Evolutionary conservation across 64 coral and sea anemone genomes (phyloP).

Genomic region (Acropora tenuis): DNA sequence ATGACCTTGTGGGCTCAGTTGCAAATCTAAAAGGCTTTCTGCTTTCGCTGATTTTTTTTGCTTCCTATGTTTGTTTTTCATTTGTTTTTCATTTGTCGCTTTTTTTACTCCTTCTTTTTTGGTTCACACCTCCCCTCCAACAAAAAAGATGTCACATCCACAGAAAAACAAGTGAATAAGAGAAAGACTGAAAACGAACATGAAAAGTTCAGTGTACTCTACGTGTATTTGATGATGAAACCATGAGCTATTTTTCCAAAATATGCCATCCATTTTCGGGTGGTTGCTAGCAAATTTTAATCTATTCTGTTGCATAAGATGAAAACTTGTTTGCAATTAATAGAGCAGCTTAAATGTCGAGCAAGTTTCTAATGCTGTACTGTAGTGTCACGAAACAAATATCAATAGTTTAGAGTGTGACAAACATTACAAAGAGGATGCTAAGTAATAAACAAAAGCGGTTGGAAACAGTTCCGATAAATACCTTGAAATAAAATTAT

Average conservation of each 20-base stretch:
- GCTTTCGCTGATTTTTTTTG: too few species aligned
- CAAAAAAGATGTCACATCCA: too few species aligned
- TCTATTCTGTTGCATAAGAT: conserved; percentile 34
- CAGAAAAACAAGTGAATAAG: too few species aligned
- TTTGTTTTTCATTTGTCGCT: too few species aligned
- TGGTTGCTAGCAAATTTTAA: neutral
- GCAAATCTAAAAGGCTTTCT: too few species aligned
- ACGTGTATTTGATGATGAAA: neutral
- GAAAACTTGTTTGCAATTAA: conserved; percentile 2
- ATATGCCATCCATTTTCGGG: conserved; percentile 33
- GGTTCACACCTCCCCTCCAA: too few species aligned
- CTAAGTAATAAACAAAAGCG: conserved; percentile 36
- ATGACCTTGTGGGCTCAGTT: too few species aligned
- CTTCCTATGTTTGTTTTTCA: too few species aligned
- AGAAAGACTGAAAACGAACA: neutral
- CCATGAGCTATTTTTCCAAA: conserved; percentile 1
- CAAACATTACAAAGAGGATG: conserved; percentile 38
- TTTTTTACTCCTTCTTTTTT: too few species aligned
- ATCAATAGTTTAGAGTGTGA: conserved; percentile 12
- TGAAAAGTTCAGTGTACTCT: neutral
- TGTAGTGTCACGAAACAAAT: conserved; percentile 31
- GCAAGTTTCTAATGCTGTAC: too few species aligned
- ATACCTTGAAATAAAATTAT: conserved; percentile 15
- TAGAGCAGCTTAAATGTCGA: neutral
- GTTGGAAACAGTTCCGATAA: neutral